A percentile compares a stretch with the other conserved stretches of the same genome.
Evolutionary conservation across 2,797 vertebrate genomes (phyloP).

Genomic region (Scolopax rusticola): DNA sequence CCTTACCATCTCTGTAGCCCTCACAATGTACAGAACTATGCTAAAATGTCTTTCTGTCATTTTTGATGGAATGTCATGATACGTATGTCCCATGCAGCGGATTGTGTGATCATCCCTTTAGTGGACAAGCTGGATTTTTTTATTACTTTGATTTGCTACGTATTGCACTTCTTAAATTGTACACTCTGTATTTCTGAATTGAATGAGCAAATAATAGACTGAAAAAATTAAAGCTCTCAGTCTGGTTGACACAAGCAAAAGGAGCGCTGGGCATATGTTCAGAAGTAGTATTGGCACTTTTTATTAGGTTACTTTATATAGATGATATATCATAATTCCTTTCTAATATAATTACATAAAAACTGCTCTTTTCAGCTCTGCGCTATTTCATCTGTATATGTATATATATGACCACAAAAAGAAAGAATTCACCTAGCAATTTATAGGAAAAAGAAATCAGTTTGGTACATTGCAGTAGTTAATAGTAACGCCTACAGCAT

Average conservation of each 20-base stretch:
- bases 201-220: slow-evolving; percentile 51
- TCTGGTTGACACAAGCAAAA: slow-evolving; percentile 56
- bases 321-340: slow-evolving; percentile 35
- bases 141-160: slow-evolving; percentile 61
- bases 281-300: slow-evolving; percentile 34
- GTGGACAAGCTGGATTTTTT: slow-evolving; percentile 17
- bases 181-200: slow-evolving; percentile 5
- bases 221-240: slow-evolving; percentile 69
- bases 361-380: not conserved
- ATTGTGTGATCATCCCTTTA: not conserved
- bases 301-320: slow-evolving; percentile 46
- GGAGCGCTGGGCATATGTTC: slow-evolving; percentile 50
- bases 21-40: not conserved
- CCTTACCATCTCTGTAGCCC: not conserved
- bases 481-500: not conserved
- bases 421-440: slow-evolving; percentile 23
- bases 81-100: not conserved
- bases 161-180: slow-evolving; percentile 23
- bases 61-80: slow-evolving; percentile 13
- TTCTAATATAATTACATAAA: slow-evolving; percentile 35
- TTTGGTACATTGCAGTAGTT: not conserved
- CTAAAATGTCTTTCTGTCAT: not conserved
- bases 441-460: slow-evolving; percentile 18
- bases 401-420: not conserved
- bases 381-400: not conserved